Conservation (phyloP, 2,113 vertebrate species). For the Emydocephalus ijimae region DNA sequence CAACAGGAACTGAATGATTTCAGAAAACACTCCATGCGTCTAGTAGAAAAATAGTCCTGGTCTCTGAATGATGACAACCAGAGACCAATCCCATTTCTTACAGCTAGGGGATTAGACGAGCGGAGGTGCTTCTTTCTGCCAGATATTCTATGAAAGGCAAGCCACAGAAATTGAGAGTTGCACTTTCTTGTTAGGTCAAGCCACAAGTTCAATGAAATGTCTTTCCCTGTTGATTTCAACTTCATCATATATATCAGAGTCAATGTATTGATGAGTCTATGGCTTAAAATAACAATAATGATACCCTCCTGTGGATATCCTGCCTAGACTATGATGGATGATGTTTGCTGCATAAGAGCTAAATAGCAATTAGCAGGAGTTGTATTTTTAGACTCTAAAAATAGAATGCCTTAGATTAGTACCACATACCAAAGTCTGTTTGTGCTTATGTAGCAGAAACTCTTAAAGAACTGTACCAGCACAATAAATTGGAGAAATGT, state of each 20-base stretch:
- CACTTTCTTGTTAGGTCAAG: background rate
- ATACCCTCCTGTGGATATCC: constrained; percentile 16
- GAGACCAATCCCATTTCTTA: background rate
- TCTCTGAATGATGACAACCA: background rate
- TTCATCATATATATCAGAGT: background rate
- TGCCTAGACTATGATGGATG: constrained; percentile 6
- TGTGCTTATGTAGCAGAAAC: background rate
- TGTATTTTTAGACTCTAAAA: constrained; percentile 35
- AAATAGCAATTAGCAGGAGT: background rate
- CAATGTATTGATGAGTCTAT: background rate
- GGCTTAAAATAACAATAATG: constrained; percentile 12
- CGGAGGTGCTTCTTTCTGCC: background rate
- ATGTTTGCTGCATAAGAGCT: constrained; percentile 22
- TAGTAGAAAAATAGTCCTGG: background rate
- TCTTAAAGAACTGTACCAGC: background rate
- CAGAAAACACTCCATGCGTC: background rate
- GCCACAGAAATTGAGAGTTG: background rate
- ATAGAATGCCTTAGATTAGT: background rate
- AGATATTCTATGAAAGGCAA: background rate
- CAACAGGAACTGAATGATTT: background rate
- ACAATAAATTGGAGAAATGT: background rate
- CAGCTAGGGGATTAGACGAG: background rate
- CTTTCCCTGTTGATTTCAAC: background rate
- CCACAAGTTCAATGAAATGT: background rate
- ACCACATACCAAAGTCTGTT: background rate